Conservation (phyloP, 2,888 invertebrate species). For the Margaritifera margaritifera region DNA sequence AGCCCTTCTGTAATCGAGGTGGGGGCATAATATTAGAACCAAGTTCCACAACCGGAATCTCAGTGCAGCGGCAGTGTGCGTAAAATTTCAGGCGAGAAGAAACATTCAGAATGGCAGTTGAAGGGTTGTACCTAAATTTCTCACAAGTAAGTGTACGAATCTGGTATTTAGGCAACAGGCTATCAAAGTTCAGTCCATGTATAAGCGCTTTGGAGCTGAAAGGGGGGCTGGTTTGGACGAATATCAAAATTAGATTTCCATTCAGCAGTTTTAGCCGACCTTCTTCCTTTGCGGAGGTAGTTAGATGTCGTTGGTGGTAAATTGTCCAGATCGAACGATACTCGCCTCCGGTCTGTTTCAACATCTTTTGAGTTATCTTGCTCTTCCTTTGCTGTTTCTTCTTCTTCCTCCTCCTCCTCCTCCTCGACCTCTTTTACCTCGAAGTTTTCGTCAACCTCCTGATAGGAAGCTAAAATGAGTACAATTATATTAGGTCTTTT, state of each 20-base stretch:
- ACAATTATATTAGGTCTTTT: neutral
- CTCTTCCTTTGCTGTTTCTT: slow-evolving; percentile 20
- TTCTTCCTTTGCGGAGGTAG: slow-evolving; percentile 53
- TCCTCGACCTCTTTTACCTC: slow-evolving; percentile 7
- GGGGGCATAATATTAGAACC: no score
- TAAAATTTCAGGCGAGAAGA: no score
- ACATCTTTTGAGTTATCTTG: slow-evolving; percentile 8
- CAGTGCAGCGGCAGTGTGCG: no score
- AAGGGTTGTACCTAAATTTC: no score
- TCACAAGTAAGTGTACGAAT: no score
- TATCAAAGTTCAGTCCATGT: no score
- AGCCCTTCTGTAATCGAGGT: no score
- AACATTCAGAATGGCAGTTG: no score
- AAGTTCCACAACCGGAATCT: no score
- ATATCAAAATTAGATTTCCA: neutral
- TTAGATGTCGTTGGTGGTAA: slow-evolving; percentile 33
- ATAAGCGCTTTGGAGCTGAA: no score
- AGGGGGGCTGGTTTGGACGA: neutral
- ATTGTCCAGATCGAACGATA: slow-evolving; percentile 63
- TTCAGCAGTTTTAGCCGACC: slow-evolving; percentile 49
- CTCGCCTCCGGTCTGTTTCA: slow-evolving; percentile 53
- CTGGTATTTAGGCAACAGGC: no score
- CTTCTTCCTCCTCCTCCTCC: slow-evolving; percentile 6
- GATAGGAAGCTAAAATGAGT: no score
- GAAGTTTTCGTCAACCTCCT: slow-evolving; percentile 1